phyloP scores from a whole-genome alignment of 2,113 vertebrate genomes.

The Aegithalos caudatus region DNA sequence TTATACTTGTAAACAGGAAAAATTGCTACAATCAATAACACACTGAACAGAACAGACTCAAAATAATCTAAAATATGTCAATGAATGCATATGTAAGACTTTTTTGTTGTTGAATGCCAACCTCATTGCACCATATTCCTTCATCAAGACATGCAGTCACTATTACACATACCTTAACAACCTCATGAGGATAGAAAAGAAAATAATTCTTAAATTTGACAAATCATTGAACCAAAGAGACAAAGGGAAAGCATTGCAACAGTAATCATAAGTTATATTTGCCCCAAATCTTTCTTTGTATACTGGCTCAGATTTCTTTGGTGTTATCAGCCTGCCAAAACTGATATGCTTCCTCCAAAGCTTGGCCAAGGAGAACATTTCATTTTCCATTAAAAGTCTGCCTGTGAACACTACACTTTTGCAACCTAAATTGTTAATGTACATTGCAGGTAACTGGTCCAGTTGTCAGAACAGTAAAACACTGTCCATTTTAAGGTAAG shows the following conservation, averaged over 20 bases:
- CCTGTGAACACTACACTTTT: neutral
- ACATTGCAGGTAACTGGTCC: neutral
- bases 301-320: neutral
- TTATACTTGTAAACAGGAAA: conserved; percentile 3
- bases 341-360: neutral
- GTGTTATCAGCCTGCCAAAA: neutral
- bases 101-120: neutral
- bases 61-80: neutral
- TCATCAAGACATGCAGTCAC: neutral
- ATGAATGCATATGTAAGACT: neutral
- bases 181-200: neutral
- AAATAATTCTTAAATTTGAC: neutral
- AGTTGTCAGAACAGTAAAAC: neutral
- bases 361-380: neutral
- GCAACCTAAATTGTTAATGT: neutral
- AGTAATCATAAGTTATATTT: neutral
- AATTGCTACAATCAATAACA: neutral
- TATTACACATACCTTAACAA: neutral
- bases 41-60: neutral
- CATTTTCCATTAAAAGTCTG: neutral
- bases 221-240: neutral
- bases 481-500: neutral
- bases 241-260: neutral
- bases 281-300: neutral
- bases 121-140: neutral